Base-by-base conservation (phyloP, 2,888 invertebrate genomes). In the Callimorpha dominula region DNA sequence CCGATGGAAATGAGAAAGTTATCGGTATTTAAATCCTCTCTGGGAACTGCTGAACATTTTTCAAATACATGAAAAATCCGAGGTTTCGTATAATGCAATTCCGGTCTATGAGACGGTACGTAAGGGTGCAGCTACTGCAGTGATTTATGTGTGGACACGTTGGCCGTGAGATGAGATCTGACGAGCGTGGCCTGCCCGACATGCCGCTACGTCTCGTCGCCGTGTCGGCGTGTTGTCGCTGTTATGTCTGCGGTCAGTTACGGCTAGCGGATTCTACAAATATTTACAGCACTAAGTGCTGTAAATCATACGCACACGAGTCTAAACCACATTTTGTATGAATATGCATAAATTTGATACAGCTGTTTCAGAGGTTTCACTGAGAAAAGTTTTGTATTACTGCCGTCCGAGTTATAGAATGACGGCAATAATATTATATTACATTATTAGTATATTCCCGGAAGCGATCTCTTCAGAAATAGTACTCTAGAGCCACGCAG, bases 21-120 rank as follows among this genome's bases (percentile, higher is more conserved):
- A 94, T 94, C 94, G 91, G 90, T 92, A 91, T 92, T 93, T 92
- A 93, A 94, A 94, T 92, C 94, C 92, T 86, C 92, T 91, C 91
- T 83, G 84, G 92, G 93, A 93, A 90, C 91, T 87, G 92, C 86
- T 89, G 89, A 91, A 87, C 90, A 92, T 91, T 91, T 90, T 91
- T 90, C 91, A 93, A 93, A 94, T 94, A 94, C 93, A 94, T 95
- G 94, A 94, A 94, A 94, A 94, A 95, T 92, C 93, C 93, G 89
- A 89, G 84, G 89, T 86, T 92, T 89, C 87, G 94, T 91, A 91
- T 82, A 31, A 31, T 31, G 31, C 31, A 31, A 31, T 31, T 31
- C 31, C 31, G 31, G 31, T 31, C 31, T 31, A 31, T 31, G 88
- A 85, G 88, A 88, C 87, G 86, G 88, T 74, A 79, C 74, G 83